phyloP scores from a whole-genome alignment of 2,113 vertebrate species.

The Cebus imitator region DNA sequence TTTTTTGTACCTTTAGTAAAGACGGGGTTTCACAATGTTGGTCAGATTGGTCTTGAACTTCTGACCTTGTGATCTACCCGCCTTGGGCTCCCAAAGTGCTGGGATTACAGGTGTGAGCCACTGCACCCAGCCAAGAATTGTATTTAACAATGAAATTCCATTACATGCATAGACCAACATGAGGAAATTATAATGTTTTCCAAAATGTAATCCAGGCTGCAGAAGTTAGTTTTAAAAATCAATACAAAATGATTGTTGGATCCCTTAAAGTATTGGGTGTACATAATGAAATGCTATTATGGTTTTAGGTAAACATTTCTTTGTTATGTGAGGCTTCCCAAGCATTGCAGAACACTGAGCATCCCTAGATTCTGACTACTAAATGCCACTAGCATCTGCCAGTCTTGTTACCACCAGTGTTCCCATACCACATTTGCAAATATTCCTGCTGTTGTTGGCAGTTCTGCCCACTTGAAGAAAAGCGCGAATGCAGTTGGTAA shows the following conservation, averaged over 20 bases:
- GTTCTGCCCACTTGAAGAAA: neutral
- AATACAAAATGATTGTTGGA: neutral
- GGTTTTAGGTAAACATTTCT: neutral
- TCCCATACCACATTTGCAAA: neutral
- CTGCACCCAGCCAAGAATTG: too few species aligned
- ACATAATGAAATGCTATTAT: neutral
- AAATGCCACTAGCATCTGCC: neutral
- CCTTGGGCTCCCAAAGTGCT: too few species aligned
- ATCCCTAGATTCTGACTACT: neutral
- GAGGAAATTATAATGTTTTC: neutral
- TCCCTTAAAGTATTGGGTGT: neutral
- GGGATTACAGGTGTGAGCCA: too few species aligned
- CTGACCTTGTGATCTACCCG: too few species aligned
- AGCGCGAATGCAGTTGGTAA: neutral
- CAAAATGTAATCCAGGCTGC: neutral
- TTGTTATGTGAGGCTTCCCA: neutral
- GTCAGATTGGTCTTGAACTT: too few species aligned
- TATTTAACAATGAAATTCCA: neutral
- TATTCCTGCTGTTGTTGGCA: neutral
- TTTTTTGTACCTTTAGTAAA: too few species aligned
- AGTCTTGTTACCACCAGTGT: neutral
- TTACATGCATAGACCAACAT: neutral
- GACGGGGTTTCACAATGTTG: too few species aligned
- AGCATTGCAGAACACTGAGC: neutral
- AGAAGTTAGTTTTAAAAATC: neutral